Conservation (phyloP, 1,140 invertebrate species). For the Drosophila micromelanica region DNA sequence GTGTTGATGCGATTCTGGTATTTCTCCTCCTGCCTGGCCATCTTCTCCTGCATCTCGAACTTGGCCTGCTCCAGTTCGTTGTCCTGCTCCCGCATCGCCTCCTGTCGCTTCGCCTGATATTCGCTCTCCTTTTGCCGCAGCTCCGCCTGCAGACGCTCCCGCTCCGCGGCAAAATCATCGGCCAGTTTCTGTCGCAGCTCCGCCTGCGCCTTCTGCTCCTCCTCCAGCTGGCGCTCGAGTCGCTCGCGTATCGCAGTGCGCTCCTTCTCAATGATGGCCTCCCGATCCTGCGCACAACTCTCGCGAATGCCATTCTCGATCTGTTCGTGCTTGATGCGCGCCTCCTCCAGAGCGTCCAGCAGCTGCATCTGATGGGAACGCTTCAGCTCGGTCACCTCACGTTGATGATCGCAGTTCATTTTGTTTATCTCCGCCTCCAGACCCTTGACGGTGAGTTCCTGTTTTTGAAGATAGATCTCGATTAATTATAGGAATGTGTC, state of each 20-base stretch:
- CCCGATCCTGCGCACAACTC: slow-evolving; percentile 85
- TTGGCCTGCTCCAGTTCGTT: slow-evolving; percentile 84
- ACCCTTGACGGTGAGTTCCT: slow-evolving; percentile 90
- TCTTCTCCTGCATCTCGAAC: slow-evolving; percentile 85
- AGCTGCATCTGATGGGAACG: slow-evolving; percentile 86
- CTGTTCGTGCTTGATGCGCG: slow-evolving; percentile 84
- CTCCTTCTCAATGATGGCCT: slow-evolving; percentile 86
- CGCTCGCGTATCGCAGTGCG: slow-evolving; percentile 84
- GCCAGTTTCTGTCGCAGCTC: slow-evolving; percentile 85
- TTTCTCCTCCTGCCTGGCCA: slow-evolving; percentile 84
- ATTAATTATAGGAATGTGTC: too few relatives aligned
- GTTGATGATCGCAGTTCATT: slow-evolving; percentile 87
- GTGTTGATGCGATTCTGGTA: slow-evolving; percentile 85
- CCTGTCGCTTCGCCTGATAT: slow-evolving; percentile 60
- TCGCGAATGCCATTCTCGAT: slow-evolving; percentile 85
- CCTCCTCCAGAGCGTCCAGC: slow-evolving; percentile 79
- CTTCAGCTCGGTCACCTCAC: slow-evolving; percentile 87
- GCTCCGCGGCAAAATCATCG: slow-evolving; percentile 84
- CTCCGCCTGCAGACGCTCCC: slow-evolving; percentile 83
- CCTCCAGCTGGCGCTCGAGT: slow-evolving; percentile 86
- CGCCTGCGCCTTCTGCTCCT: slow-evolving; percentile 85
- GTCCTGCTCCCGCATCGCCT: slow-evolving; percentile 72
- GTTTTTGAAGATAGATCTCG: not conserved
- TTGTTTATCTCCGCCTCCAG: slow-evolving; percentile 89
- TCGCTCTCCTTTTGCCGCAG: slow-evolving; percentile 83